A percentile compares a stretch with the other conserved stretches of the same genome.
Evolutionary conservation across 2,797 vertebrate species (phyloP).

Genomic region (Centropyge bicolor): DNA sequence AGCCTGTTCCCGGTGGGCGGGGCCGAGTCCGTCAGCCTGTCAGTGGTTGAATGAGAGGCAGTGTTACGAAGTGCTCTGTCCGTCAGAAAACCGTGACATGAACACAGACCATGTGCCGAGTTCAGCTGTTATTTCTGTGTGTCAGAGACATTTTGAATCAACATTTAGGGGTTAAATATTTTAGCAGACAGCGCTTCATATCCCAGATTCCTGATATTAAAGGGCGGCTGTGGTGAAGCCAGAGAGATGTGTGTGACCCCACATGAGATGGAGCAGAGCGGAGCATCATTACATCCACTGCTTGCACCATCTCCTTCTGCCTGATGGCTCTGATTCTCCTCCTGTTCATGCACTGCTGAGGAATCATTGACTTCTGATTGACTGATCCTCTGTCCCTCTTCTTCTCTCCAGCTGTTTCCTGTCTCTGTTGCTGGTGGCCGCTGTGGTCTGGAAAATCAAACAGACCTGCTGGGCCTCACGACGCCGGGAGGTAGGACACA

Average conservation of each 20-base stretch:
- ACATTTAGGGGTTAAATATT: no score
- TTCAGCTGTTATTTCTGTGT: background rate
- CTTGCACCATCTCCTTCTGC: background rate
- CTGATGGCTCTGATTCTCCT: no score
- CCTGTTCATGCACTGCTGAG: background rate
- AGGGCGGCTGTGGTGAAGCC: no score
- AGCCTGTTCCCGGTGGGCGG: background rate
- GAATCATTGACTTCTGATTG: background rate
- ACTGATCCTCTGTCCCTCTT: background rate
- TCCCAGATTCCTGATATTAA: background rate
- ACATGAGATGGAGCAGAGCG: no score
- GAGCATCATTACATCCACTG: background rate
- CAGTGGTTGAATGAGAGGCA: background rate
- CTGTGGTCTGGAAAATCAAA: conserved; percentile 96
- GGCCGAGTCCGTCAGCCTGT: no score
- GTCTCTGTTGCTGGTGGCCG: conserved; percentile 92
- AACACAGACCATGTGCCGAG: no score
- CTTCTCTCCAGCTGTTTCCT: conserved; percentile 90
- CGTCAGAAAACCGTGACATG: no score
- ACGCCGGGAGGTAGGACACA: conserved; percentile 90
- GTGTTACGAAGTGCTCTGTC: no score
- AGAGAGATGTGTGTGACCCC: background rate
- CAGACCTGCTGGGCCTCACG: conserved; percentile 96
- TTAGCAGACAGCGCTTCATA: background rate
- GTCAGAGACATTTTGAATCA: background rate